Conservation (phyloP, 2,113 vertebrate species). For the Calyptommatus sinebrachiatus region DNA sequence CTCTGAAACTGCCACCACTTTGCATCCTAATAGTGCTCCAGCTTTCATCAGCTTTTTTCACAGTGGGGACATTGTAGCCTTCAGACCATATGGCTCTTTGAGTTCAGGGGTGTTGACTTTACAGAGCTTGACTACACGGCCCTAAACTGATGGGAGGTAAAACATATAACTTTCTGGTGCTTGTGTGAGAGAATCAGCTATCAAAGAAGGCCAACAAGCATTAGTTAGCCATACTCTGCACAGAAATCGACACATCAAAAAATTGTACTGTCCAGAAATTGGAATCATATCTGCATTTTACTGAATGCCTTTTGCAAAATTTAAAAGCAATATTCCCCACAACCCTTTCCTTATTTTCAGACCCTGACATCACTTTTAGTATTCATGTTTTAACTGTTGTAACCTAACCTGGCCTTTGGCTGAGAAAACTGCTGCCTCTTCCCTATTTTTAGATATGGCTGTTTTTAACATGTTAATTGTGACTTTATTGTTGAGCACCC, state of each 20-base stretch:
- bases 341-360: too few relatives aligned
- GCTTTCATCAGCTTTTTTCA: slow-evolving; percentile 24
- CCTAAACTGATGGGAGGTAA: slow-evolving; percentile 44
- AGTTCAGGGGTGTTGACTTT: slow-evolving; percentile 64
- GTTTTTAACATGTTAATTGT: too few relatives aligned
- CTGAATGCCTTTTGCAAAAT: background rate
- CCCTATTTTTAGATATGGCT: too few relatives aligned
- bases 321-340: background rate
- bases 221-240: background rate
- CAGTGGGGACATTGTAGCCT: slow-evolving; percentile 37
- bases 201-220: slow-evolving; percentile 4
- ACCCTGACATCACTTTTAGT: too few relatives aligned
- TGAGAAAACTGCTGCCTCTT: too few relatives aligned
- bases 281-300: background rate
- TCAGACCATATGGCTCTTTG: slow-evolving; percentile 59
- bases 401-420: too few relatives aligned
- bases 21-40: slow-evolving; percentile 25
- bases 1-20: background rate
- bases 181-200: slow-evolving; percentile 35
- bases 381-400: too few relatives aligned
- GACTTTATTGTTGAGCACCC: too few relatives aligned
- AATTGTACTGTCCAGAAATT: background rate
- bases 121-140: slow-evolving; percentile 51
- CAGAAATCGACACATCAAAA: background rate
- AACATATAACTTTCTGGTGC: slow-evolving; percentile 35